Base-by-base conservation (phyloP, 1,140 invertebrate species). In the Pseudachorutes palmiensis region DNA sequence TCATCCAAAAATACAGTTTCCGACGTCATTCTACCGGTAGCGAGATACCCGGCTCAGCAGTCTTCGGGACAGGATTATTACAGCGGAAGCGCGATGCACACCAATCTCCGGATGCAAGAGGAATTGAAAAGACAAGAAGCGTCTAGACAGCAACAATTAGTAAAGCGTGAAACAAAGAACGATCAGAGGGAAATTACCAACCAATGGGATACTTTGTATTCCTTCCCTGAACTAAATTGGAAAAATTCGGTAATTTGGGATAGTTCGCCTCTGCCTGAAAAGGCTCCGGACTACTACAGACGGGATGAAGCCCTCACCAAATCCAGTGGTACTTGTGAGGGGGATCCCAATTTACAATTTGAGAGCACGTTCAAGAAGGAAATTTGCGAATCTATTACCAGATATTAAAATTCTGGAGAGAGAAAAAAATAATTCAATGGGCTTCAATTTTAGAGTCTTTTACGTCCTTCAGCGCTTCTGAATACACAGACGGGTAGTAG, bases 311-410 rank as follows among this genome's bases (percentile, higher is more conserved):
- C 51, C 5, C 51, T 55, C 5, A 16, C 51, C 5, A 55, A 55
- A 55, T 55, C 51, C 14, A 55, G 51, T 24, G 51, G 51, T 5
- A 5, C 24, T 55, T 24, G 24, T 26, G 9, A 9, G 9, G 51
- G 24, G 24, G 51, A 55, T 55, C 51, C 51, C 51, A 55, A 55
- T 55, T 55, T 55, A 24, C 51, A 55, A 55, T 55, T 55, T 55
- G 51, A 55, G 51, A 55, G 51, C 51, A 55, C 51, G 51, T 55
- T 55, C 51, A 55, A 55, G 24, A 55, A 55, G 24, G 51, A 55
- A 55, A 55, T 55, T 55, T 55, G 51, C 51, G 51, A 55, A 55
- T 55, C 51, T 24, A 55, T 55, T 55, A 55, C 51, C 5, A 14
- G 51, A 55, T 55, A 55, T 55, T 55, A 55, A 55, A 55, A 16